phyloP scores from a whole-genome alignment of 2,113 vertebrate species.

The Podarcis raffonei region DNA sequence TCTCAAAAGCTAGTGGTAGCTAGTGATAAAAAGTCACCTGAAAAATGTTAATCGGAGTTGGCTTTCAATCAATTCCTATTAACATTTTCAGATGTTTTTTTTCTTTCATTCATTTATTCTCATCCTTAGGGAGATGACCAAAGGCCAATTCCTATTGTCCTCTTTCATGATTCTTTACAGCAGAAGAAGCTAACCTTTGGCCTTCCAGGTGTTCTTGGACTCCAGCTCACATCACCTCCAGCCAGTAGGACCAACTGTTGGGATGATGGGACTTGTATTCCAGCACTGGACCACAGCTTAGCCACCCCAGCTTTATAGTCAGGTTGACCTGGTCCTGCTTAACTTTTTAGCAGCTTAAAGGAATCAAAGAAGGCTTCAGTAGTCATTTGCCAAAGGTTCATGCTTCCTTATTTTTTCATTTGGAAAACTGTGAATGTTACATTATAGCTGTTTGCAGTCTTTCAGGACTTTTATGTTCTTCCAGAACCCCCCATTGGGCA shows the following conservation, averaged over 20 bases:
- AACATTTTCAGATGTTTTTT: too few species aligned
- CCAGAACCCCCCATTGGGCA: slow-evolving; percentile 92
- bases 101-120: too few species aligned
- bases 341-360: neutral
- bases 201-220: too few species aligned
- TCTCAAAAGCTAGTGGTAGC: neutral
- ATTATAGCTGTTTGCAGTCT: neutral
- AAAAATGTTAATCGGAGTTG: neutral
- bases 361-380: too few species aligned
- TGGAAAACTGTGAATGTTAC: neutral
- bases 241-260: too few species aligned
- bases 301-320: neutral
- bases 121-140: too few species aligned
- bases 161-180: too few species aligned
- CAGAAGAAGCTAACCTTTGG: too few species aligned
- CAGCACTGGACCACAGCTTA: too few species aligned
- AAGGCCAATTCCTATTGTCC: too few species aligned
- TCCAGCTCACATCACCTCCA: too few species aligned
- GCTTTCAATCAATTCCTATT: neutral
- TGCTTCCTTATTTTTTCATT: neutral
- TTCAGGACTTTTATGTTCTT: slow-evolving; percentile 1
- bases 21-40: neutral
- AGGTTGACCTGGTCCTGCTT: neutral
- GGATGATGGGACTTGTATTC: too few species aligned
- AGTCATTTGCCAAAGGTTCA: neutral